These are phyloP conservation scores for Lepeophtheirus salmonis DNA, from an alignment of 1,140 invertebrate species.

Conservation along the genomic window DNA sequence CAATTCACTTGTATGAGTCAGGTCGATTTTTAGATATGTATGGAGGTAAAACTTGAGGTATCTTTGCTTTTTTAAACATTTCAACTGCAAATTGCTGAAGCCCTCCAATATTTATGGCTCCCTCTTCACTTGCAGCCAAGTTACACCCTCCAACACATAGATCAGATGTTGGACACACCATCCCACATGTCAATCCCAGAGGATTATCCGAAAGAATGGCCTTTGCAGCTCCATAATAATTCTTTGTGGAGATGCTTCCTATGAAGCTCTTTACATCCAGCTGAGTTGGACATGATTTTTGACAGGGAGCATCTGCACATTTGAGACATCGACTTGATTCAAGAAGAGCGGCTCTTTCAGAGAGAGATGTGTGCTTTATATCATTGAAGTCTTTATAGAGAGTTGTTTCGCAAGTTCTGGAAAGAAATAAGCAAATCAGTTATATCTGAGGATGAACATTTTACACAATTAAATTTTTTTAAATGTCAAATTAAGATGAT, in stretches of 20 bases:
- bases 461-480: not conserved
- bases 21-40: constrained; percentile 32
- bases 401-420: constrained; percentile 40
- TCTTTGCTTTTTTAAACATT: constrained; percentile 31
- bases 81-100: constrained; percentile 94
- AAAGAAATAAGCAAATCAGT: constrained; percentile 16
- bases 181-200: constrained; percentile 84
- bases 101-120: constrained; percentile 93
- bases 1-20: constrained; percentile 34
- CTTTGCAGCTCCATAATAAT: constrained; percentile 95
- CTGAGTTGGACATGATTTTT: constrained; percentile 94
- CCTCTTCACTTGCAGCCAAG: constrained; percentile 80
- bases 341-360: constrained; percentile 71
- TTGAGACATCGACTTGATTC: constrained; percentile 85
- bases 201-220: constrained; percentile 93
- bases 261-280: constrained; percentile 93
- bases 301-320: constrained; percentile 93
- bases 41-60: constrained; percentile 41
- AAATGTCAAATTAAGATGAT: not conserved
- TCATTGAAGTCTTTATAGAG: constrained; percentile 82
- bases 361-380: constrained; percentile 88
- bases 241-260: constrained; percentile 87
- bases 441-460: not conserved
- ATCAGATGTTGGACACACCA: constrained; percentile 97
- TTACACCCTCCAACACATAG: constrained; percentile 95